Evolutionary conservation across 2,888 invertebrate genomes (phyloP), one percentile per base, ranked within the genome.

Genomic region (Napeogenes inachia): DNA sequence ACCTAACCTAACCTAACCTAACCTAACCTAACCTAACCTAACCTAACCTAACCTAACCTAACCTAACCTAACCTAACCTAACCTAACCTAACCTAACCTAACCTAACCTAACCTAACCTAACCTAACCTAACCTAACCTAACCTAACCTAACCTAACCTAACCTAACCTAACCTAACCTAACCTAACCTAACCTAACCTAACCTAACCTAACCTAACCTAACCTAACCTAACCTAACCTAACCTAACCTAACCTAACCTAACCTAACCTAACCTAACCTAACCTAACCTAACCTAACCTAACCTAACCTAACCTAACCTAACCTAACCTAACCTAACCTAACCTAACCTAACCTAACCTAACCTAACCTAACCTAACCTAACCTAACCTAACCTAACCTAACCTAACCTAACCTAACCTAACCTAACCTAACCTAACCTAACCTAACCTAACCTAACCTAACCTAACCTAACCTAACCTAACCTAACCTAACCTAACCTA

Each of bases 341-440:
- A 62, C 59, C 63, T 60, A 62, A 65, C 65, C 65, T 65, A 65
- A 65, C 65, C 65, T 65, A 65, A 63, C 65, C 63, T n/a, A 65
- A 65, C 67, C 67, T 67, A 67, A 67, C 66, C 66, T 62, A 67
- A 67, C 66, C 66, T 65, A 66, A 63, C 63, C 66, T 63, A 63
- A 63, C 61, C 63, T 63, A 63, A 63, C 66, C 66, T 66, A 66
- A 66, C 66, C 66, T n/a, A 66, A 66, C 66, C 63, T 63, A 64
- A 67, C 66, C 66, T 63, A 66, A 66, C 66, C 66, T 63, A 56
- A 61, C 66, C 61, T 60, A 63, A 66, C 61, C 57, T 57, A 57
- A 57, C 61, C 61, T 61, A 61, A 61, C 59, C 63, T 61, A 63
- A 63, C 61, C 66, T 61, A 66, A 63, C 61, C 66, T 61, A 59